phyloP scores from a whole-genome alignment of 1,140 invertebrate species.

The Mycetomoellerius zeteki region DNA sequence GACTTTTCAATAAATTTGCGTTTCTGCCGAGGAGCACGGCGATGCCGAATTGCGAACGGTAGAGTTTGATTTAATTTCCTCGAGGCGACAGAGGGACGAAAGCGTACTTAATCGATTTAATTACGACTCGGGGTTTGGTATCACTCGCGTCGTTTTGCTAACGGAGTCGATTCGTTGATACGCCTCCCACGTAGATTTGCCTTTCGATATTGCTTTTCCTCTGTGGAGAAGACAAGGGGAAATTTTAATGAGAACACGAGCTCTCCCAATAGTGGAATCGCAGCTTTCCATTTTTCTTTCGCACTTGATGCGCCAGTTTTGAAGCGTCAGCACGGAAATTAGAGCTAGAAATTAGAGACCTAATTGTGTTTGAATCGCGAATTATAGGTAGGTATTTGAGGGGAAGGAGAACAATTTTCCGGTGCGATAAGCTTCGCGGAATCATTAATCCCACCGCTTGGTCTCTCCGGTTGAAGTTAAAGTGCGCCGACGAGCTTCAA shows the following conservation, averaged over 20 bases:
- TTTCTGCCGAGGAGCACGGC: not conserved
- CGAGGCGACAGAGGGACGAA: not conserved
- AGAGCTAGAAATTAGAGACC: not conserved
- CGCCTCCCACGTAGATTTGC: conserved; percentile 28
- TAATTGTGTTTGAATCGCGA: not conserved
- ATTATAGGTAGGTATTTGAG: not conserved
- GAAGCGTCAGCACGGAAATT: not conserved
- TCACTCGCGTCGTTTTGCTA: conserved; percentile 31
- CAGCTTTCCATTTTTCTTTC: not conserved
- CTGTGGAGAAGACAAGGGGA: conserved; percentile 32
- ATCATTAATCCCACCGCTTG: conserved; percentile 39
- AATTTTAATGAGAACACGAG: conserved; percentile 32
- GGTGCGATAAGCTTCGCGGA: not conserved
- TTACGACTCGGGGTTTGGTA: conserved; percentile 1
- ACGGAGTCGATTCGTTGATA: conserved; percentile 29
- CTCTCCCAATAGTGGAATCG: too few relatives aligned
- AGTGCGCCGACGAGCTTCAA: conserved; percentile 28
- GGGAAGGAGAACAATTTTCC: conserved; percentile 16
- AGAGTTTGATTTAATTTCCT: conserved; percentile 47
- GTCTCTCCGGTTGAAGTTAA: conserved; percentile 20
- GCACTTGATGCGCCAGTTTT: not conserved
- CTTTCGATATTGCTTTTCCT: conserved; percentile 48
- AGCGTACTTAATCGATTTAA: conserved; percentile 32
- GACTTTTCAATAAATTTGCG: conserved; percentile 12
- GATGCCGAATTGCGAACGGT: not conserved